Evolutionary conservation across 2,113 vertebrate species (phyloP).

Genomic region (Narcine bancroftii): DNA sequence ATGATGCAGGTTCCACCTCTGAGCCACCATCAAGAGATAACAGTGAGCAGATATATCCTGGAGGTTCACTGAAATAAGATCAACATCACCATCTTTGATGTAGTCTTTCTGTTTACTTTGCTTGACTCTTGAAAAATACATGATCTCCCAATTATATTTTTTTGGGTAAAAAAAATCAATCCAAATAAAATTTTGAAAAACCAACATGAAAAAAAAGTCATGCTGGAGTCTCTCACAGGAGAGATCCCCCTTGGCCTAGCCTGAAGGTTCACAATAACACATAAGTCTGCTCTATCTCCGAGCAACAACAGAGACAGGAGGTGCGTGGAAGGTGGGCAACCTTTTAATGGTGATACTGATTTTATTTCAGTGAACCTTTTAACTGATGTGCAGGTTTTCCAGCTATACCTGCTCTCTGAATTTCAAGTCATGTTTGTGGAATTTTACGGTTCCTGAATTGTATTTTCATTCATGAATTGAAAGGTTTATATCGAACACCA

Average conservation of each 20-base stretch:
- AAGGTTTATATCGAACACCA: not conserved
- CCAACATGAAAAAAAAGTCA: constrained; percentile 65
- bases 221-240: constrained; percentile 67
- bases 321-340: constrained; percentile 67
- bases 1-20: constrained; percentile 32
- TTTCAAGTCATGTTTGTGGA: constrained; percentile 83
- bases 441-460: constrained; percentile 67
- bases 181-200: constrained; percentile 73
- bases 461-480: not conserved
- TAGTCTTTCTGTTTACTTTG: constrained; percentile 57
- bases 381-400: constrained; percentile 73
- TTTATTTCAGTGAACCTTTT: constrained; percentile 76
- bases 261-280: constrained; percentile 66
- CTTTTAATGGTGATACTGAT: no score
- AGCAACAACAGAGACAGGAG: constrained; percentile 66
- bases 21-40: constrained; percentile 57
- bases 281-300: constrained; percentile 58
- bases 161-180: constrained; percentile 71
- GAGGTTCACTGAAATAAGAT: constrained; percentile 63
- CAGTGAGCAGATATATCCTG: constrained; percentile 66
- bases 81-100: constrained; percentile 51
- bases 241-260: constrained; percentile 72
- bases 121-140: constrained; percentile 56
- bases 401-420: constrained; percentile 78
- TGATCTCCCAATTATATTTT: constrained; percentile 74